phyloP scores from a whole-genome alignment of 2,113 vertebrate genomes.

The Prunella himalayana region DNA sequence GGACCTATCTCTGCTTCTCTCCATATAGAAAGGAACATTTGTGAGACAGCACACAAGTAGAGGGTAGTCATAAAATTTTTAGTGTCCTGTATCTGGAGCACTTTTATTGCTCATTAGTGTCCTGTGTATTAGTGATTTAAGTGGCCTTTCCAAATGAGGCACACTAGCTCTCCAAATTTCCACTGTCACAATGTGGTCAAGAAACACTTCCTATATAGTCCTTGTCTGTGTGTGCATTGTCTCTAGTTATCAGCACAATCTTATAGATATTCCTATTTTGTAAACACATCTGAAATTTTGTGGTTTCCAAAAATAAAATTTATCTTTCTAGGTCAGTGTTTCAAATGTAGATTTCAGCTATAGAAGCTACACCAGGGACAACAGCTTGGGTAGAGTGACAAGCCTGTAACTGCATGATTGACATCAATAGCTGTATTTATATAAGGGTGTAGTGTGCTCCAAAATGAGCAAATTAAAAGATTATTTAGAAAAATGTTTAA shows the following conservation, averaged over 20 bases:
- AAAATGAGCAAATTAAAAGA: neutral
- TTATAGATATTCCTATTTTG: neutral
- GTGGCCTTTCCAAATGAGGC: neutral
- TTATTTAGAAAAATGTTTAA: neutral
- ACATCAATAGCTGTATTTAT: neutral
- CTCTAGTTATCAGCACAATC: neutral
- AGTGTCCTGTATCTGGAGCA: neutral
- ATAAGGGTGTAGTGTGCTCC: neutral
- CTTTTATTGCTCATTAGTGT: neutral
- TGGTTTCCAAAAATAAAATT: neutral
- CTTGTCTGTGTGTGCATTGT: neutral
- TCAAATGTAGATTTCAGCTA: neutral
- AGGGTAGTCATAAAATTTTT: neutral
- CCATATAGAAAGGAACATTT: neutral
- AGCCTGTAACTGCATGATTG: neutral
- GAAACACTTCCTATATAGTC: neutral
- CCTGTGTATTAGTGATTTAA: neutral
- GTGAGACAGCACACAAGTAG: neutral
- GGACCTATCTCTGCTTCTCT: neutral
- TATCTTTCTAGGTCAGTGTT: neutral
- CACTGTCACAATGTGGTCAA: neutral
- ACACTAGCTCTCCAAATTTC: neutral
- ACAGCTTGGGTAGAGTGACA: neutral
- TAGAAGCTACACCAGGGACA: neutral
- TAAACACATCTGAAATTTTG: neutral